Conservation (phyloP, 2,797 vertebrate genomes). For the Ptychobarbus kaznakovi region DNA sequence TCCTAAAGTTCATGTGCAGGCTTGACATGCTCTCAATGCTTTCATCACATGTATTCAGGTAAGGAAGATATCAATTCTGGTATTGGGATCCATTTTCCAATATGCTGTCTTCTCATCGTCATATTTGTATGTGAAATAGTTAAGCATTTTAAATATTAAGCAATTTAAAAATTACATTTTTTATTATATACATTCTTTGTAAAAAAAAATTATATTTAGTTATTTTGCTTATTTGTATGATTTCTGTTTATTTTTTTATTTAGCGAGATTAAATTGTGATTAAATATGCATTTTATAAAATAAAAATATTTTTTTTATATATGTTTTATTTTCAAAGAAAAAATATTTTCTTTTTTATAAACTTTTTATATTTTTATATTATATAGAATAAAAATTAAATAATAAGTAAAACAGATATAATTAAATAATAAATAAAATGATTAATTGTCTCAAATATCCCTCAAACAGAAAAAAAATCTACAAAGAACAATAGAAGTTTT, state of each 20-base stretch:
- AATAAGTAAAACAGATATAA: too few relatives aligned
- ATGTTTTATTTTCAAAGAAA: not conserved
- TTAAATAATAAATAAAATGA: not conserved
- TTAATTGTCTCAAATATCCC: not conserved
- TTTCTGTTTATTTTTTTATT: not conserved
- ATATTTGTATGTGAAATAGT: not conserved
- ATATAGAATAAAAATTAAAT: too few relatives aligned
- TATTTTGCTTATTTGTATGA: too few relatives aligned
- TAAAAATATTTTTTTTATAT: not conserved
- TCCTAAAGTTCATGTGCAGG: slow-evolving; percentile 55
- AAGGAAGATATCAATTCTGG: slow-evolving; percentile 9
- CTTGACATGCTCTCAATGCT: slow-evolving; percentile 40
- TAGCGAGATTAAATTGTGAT: not conserved
- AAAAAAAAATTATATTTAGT: not conserved
- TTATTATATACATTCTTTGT: not conserved
- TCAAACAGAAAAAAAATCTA: not conserved
- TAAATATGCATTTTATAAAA: not conserved
- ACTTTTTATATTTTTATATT: too few relatives aligned
- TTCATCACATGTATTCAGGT: slow-evolving; percentile 35
- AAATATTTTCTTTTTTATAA: not conserved
- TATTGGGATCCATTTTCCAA: not conserved
- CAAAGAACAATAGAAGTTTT: not conserved
- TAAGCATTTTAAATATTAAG: not conserved
- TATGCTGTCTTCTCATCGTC: not conserved
- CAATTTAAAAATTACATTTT: not conserved